Base-by-base conservation (phyloP, 2,888 invertebrate species). In the Bruchidius siliquastri region DNA sequence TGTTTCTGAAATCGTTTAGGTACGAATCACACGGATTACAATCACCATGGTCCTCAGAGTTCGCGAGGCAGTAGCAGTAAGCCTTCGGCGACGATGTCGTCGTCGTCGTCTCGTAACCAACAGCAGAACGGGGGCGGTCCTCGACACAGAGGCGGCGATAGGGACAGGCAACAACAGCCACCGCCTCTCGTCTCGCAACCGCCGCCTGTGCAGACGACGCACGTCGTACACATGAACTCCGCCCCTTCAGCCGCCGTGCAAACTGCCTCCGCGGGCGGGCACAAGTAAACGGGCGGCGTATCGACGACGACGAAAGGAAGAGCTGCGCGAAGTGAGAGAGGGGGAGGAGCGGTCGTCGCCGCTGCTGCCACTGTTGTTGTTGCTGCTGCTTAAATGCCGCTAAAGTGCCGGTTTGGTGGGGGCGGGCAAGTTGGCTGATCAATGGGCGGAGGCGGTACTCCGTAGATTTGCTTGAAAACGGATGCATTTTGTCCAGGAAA, bases 241-340 rank as follows among this genome's bases (percentile, higher is more conserved):
- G 49, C 49, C 18, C 13, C 49, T 13, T 49, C 49, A 3, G 6
- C 49, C 49, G 13, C 6, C 18, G 18, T 13, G 6, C 49, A 49
- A 13, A 49, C 49, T 76, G 80, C 82, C 74, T 81, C 83, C 74
- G 82, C 80, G 67, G 86, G 85, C 77, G 85, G 85, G 69, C 85
- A 85, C 72, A 84, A 86, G 81, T 82, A 85, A 30, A 85, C 85
- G 80, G 84, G 85, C 75, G 84, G 85, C 75, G 79, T 13, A 13
- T 84, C 20, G 76, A 76, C 66, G 77, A 82, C 77, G 80, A 84
- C 77, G 80, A 84, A 80, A 80, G 77, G 83, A 84, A 74, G 84
- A 83, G 72, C 76, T 84, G 73, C 77, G 82, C 72, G 75, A 83
- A 79, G 85, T 84, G 68, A 83, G 83, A 80, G 83, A 84, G 82